Percentiles rank a stretch among this genome's conserved stretches.
Conservation (phyloP, 23 tunicate genomes). For the Phallusia fumigata region DNA sequence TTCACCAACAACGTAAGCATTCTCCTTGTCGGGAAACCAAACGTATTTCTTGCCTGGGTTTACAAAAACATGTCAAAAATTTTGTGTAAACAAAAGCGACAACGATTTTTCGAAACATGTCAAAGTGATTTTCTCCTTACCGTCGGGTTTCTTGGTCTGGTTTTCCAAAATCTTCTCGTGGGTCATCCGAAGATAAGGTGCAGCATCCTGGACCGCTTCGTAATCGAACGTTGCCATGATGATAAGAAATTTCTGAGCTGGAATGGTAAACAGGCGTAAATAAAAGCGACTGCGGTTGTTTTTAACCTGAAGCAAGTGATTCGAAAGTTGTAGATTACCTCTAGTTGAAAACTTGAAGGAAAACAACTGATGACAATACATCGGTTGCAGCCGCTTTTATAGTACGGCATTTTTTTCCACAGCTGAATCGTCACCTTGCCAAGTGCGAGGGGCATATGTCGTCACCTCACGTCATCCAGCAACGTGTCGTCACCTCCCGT, state of each 20-base stretch:
- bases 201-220: conserved; percentile 69
- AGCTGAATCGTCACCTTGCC: too few species aligned
- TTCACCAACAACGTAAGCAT: conserved; percentile 62
- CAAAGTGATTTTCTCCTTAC: conserved; percentile 18
- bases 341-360: too few species aligned
- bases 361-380: too few species aligned
- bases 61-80: neutral
- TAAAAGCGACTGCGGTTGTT: too few species aligned
- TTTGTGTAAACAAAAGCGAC: neutral
- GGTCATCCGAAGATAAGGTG: conserved; percentile 74
- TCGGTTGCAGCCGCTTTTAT: too few species aligned
- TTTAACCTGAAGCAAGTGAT: too few species aligned
- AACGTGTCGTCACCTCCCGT: too few species aligned
- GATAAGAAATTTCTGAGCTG: neutral
- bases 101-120: neutral
- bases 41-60: conserved; percentile 68
- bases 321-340: too few species aligned
- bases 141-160: conserved; percentile 82
- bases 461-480: too few species aligned
- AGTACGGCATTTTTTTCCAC: too few species aligned
- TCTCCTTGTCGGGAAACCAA: conserved; percentile 77
- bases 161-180: conserved; percentile 48
- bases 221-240: conserved; percentile 77
- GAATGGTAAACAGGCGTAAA: too few species aligned
- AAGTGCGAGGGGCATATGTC: too few species aligned